Conservation (phyloP, 2,113 vertebrate species). For the Pollachius pollachius region DNA sequence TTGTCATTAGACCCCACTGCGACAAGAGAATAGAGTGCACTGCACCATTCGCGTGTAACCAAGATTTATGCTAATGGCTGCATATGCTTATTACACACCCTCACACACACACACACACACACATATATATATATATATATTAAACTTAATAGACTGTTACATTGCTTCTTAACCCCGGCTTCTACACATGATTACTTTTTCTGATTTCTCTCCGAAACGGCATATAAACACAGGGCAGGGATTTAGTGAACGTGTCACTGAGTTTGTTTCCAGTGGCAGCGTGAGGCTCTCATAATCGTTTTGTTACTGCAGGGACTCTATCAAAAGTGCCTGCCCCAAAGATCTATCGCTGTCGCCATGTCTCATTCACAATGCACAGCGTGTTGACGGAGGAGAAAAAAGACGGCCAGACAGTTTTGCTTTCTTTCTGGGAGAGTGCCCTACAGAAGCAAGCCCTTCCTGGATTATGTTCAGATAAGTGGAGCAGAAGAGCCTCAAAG, state of each 20-base stretch:
- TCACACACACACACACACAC: too few species aligned
- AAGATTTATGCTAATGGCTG: slow-evolving; percentile 99
- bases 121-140: slow-evolving; percentile 82
- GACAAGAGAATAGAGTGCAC: slow-evolving; percentile 62
- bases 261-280: slow-evolving; percentile 82
- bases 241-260: slow-evolving; percentile 90
- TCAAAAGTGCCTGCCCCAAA: slow-evolving; percentile 62
- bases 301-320: slow-evolving; percentile 70
- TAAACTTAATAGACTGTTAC: slow-evolving; percentile 99
- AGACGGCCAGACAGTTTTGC: too few species aligned
- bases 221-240: slow-evolving; percentile 94
- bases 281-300: slow-evolving; percentile 72
- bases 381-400: too few species aligned
- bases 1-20: slow-evolving; percentile 74
- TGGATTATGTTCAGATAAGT: slow-evolving; percentile 15
- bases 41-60: slow-evolving; percentile 84
- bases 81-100: slow-evolving; percentile 99
- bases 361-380: slow-evolving; percentile 25
- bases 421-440: too few species aligned
- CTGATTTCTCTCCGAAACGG: slow-evolving; percentile 97
- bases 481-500: too few species aligned
- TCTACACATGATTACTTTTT: slow-evolving; percentile 99
- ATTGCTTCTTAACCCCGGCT: slow-evolving; percentile 99
- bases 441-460: neutral
- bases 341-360: slow-evolving; percentile 53